These are phyloP conservation scores for Epinotia bilunana DNA, from an alignment of 2,888 invertebrate genomes.

Conservation along the genomic window DNA sequence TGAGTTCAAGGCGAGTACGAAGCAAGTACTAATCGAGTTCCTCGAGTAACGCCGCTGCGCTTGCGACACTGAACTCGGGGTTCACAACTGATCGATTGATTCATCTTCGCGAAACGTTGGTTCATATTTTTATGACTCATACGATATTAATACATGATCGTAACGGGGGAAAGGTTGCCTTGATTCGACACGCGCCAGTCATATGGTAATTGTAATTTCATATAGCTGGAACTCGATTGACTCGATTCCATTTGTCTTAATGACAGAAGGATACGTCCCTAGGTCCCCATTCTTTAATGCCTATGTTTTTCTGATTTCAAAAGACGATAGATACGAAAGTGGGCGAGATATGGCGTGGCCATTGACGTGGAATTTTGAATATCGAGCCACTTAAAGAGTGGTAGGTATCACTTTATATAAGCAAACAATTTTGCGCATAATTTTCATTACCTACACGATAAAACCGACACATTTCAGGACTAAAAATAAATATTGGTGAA, in stretches of 20 bases:
- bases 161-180: neutral
- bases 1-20: neutral
- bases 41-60: constrained; percentile 26
- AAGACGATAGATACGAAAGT: too few relatives aligned
- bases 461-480: too few relatives aligned
- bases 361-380: too few relatives aligned
- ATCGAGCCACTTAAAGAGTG: too few relatives aligned
- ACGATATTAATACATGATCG: neutral
- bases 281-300: neutral
- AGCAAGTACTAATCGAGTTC: constrained; percentile 12
- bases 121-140: constrained; percentile 38
- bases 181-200: neutral
- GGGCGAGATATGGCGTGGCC: too few relatives aligned
- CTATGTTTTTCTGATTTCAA: neutral
- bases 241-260: neutral
- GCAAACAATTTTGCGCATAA: too few relatives aligned
- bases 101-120: constrained; percentile 35
- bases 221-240: neutral
- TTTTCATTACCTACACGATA: too few relatives aligned
- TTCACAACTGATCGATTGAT: constrained; percentile 36
- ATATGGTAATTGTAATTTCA: neutral
- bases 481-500: too few relatives aligned
- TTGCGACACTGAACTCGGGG: constrained; percentile 39
- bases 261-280: neutral
- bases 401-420: too few relatives aligned